Evolutionary conservation across 2,797 vertebrate genomes (phyloP).

Genomic region (Acanthopagrus latus): DNA sequence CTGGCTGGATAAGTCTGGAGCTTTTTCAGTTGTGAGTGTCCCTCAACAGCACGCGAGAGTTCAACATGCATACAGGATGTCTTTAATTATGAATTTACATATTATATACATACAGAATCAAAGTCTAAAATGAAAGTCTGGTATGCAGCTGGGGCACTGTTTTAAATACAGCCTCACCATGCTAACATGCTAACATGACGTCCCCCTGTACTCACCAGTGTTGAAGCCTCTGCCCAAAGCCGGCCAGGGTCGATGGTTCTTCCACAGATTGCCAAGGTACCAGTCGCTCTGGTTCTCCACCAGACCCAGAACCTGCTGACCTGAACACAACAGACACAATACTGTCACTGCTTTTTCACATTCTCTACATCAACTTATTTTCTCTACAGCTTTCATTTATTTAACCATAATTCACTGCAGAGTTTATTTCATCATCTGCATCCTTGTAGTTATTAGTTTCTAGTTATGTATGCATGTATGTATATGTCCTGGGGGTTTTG

Average conservation of each 20-base stretch:
- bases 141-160: background rate
- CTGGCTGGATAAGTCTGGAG: background rate
- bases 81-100: background rate
- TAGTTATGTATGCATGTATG: background rate
- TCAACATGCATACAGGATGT: background rate
- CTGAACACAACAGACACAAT: constrained; percentile 74
- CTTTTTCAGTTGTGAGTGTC: background rate
- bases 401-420: background rate
- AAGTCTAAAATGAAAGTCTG: background rate
- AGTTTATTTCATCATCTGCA: background rate
- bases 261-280: constrained; percentile 99
- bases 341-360: background rate
- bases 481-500: background rate
- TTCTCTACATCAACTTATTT: background rate
- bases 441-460: background rate
- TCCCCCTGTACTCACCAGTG: constrained; percentile 86
- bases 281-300: constrained; percentile 99
- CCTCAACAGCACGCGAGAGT: too few relatives aligned
- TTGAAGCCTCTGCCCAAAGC: constrained; percentile 97
- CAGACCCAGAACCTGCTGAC: constrained; percentile 96
- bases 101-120: background rate
- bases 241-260: constrained; percentile 98
- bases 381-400: background rate
- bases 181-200: background rate
- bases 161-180: background rate